phyloP scores from a whole-genome alignment of 2,797 vertebrate species.

The Triplophysa yarkandensis region DNA sequence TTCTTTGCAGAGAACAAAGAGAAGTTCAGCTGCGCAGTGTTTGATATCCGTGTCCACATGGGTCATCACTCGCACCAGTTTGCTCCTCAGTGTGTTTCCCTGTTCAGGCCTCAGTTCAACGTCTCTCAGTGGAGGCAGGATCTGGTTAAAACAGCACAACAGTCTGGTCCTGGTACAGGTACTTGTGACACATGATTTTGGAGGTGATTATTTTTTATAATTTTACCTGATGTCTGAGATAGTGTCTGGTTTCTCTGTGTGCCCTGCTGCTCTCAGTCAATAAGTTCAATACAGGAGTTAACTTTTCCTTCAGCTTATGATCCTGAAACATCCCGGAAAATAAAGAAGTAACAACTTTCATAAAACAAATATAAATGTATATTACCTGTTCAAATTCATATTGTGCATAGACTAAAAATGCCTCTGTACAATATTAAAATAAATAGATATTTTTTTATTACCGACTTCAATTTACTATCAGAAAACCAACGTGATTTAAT shows the following conservation, averaged over 20 bases:
- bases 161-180: too few species aligned
- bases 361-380: too few species aligned
- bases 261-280: constrained; percentile 79
- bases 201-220: not conserved
- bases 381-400: too few species aligned
- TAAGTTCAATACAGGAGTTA: constrained; percentile 80
- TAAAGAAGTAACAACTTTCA: too few species aligned
- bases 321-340: constrained; percentile 63
- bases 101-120: constrained; percentile 78
- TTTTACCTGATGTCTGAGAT: constrained; percentile 75
- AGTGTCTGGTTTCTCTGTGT: constrained; percentile 78
- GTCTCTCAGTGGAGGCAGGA: constrained; percentile 79
- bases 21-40: constrained; percentile 81
- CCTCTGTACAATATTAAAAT: too few species aligned
- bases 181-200: not conserved
- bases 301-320: constrained; percentile 73
- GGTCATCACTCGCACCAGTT: constrained; percentile 82
- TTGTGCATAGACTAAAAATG: too few species aligned
- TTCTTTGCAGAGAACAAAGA: constrained; percentile 86
- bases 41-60: constrained; percentile 82
- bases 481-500: too few species aligned
- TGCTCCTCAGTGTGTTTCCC: constrained; percentile 74
- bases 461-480: too few species aligned
- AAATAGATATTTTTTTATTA: too few species aligned
- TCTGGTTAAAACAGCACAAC: constrained; percentile 50